Evolutionary conservation across 2,113 vertebrate species (phyloP).

Genomic region (Stigmatopora argus): DNA sequence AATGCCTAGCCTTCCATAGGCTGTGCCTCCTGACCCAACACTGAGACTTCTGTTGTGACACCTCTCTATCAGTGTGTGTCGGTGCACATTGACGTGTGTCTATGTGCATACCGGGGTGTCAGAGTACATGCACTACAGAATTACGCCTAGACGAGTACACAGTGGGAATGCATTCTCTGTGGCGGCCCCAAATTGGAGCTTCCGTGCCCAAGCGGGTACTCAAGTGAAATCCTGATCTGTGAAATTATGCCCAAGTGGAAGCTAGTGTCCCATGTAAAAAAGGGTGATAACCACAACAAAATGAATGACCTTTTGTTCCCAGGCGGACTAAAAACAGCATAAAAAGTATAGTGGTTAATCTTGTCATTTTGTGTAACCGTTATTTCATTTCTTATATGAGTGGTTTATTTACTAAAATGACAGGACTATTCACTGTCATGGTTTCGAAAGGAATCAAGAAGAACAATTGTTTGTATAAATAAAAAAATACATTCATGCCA

Average conservation of each 20-base stretch:
- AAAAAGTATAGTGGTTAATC: no score
- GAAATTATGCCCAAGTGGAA: conserved; percentile 32
- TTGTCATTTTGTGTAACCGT: no score
- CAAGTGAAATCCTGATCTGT: conserved; percentile 41
- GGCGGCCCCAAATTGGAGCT: conserved; percentile 27
- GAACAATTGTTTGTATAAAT: conserved; percentile 27
- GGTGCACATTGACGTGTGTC: conserved; percentile 25
- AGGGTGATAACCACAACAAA: no score
- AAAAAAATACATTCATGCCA: conserved; percentile 14
- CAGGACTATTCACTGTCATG: background rate
- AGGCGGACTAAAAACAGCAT: no score
- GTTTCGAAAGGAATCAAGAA: background rate
- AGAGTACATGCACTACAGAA: conserved; percentile 33
- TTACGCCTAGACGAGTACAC: conserved; percentile 43
- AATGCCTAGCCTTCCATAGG: conserved; percentile 59
- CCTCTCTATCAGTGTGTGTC: conserved; percentile 32
- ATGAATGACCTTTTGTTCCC: no score
- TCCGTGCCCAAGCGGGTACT: conserved; percentile 20
- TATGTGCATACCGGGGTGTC: conserved; percentile 35
- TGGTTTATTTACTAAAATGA: no score
- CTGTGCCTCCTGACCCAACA: conserved; percentile 53
- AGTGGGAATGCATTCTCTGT: conserved; percentile 45
- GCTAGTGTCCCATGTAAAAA: no score
- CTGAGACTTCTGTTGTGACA: conserved; percentile 50
- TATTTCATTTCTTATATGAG: no score